Evolutionary conservation across 2,797 vertebrate genomes (phyloP), one percentile per base, ranked within the genome.

Genomic region (Propithecus perrieri): DNA sequence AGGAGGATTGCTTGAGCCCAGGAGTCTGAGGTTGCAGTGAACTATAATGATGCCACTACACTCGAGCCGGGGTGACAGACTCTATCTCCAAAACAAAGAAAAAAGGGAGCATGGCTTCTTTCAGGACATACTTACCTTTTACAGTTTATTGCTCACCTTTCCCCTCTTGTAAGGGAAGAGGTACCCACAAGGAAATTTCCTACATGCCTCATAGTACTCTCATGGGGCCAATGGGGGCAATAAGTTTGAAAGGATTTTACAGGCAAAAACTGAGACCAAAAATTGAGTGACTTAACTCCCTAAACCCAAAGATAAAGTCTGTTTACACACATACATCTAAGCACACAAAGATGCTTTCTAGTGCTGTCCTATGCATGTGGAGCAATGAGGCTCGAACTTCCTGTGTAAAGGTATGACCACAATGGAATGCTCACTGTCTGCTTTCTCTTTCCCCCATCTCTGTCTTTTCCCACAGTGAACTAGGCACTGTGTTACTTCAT

Each of bases 241-340:
- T 71, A 88, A 71, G 55, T 2, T 7, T 57, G 33, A 89, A 48
- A 59, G 22, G 35, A 72, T 57, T 79, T 81, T 78, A 43, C 43
- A 85, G 3, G 46, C 85, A 90, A 90, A 86, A 50, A 59, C 15
- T 33, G n/a, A 67, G n/a, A n/a, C 17, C 65, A 35, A 43, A 59
- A 38, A 26, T 13, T 22, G 14, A 89, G 48, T 57, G 35, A 80
- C 35, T 55, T 53, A 50, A 41, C 55, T 81, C 28, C 50, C 74
- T 48, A 81, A 61, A 33, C 14, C 30, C 67, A 43, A 63, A 63
- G 46, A 59, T 22, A 48, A 74, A 75, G 74, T 41, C 69, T 89
- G 30, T 50, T 5, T 50, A 30, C n/a, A 43, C 7, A 35, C 3
- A n/a, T 28, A 15, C 43, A 18, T 7, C 2, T 26, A 90, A 48